Base-by-base conservation (phyloP, 2,113 vertebrate species). In the Sardina pilchardus region DNA sequence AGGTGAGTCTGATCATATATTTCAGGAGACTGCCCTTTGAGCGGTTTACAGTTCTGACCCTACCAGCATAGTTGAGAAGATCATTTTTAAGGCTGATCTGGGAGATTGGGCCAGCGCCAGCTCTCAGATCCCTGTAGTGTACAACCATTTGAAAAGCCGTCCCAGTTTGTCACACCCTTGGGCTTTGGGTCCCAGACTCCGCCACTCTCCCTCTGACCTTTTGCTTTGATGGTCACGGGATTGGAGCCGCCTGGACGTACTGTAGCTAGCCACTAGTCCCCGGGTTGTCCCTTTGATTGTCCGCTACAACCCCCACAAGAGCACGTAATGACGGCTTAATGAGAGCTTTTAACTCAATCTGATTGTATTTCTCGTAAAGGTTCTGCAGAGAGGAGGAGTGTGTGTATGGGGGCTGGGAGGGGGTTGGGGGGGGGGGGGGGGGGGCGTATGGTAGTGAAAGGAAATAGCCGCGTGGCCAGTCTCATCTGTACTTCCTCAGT, bases 281-380 rank as follows among this genome's bases (percentile, higher is more conserved):
- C 78, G 85, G 87, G 85, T 89, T 83, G 85, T 84, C 90, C 43
- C 67, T 90, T 91, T 91, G 85, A 89, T 91, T 86, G 48, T 84
- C 59, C 47, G 36, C 24, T 83, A 80, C 44, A 81, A 39, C 84
- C 88, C 88, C 71, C 85, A 83, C 1, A 39, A 86, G 86, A 80
- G 81, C 81, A 53, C 85, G 85, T 92, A 89, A 91, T 90, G 84
- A 88, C 85, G 43, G n/a, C 87, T 84, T 91, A 91, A 93, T 90
- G 91, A 93, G 90, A 16, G 16, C 81, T 34, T 83, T 87, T 87
- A 83, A 75, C 48, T 89, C 81, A 24, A 21, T 88, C 85, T 87
- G 85, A 83, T 87, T 83, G 81, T 81, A 84, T 56, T 90, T 50
- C 81, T 81, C 80, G 82, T 88, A 90, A 91, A 91, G n/a, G 86